Evolutionary conservation across 2,888 invertebrate species (phyloP), one percentile per base, ranked within the genome.

Genomic region (Cephus runcator): DNA sequence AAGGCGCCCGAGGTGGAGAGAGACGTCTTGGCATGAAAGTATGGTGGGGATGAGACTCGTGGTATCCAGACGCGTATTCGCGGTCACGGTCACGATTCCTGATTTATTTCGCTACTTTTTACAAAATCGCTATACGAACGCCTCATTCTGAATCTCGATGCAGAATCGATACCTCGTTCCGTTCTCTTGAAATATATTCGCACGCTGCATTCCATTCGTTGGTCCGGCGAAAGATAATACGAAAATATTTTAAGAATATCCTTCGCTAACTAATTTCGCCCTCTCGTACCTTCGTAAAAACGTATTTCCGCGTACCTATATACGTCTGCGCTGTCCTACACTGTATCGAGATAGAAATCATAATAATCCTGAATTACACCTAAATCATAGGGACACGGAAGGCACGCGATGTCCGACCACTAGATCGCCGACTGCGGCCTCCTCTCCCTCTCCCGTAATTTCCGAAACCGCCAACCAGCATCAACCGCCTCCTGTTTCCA

Each of bases 401-500:
- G 56, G 23, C 40, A 56, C 56, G 56, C 56, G 56, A 56, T 56
- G 23, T 56, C 23, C 56, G 23, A 23, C 9, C 56, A 23, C 56
- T 1, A 2, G 56, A 56, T 56, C 56, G 23, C 2, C 6, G 23
- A 15, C 56, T 56, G 56, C 56, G 56, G 56, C 56, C 56, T 56
- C 56, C 2, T 23, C 56, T 56, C 56, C 23, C 56, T 56, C 56
- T 56, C 15, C 9, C 9, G 6, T 23, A 15, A 23, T 56, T 56
- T 56, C 56, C 56, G 56, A 56, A 56, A 56, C 56, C 56, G 23
- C 56, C 56, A 56, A 56, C 56, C 56, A 56, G 23, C 56, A 56
- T 23, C 56, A 23, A 56, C 56, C 56, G 56, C 56, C 56, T 56
- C 56, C 56, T 9, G 34, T 56, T 56, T 83, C 84, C 84, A 84